Evolutionary conservation across 1,140 invertebrate genomes (phyloP).

Genomic region (Caenorhabditis latens): DNA sequence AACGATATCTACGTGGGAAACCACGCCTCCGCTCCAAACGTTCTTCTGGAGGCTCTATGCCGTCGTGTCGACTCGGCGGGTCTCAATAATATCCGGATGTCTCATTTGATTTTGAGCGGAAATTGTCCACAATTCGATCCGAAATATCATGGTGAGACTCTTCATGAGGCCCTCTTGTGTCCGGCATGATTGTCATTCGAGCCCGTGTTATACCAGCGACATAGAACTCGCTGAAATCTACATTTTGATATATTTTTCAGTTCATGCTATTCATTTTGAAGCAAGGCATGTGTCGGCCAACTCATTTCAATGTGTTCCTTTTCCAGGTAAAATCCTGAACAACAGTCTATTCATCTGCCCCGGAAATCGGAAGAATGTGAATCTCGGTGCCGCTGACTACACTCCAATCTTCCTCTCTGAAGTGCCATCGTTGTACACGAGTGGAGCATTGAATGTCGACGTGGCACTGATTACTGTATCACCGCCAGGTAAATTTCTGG

Average conservation of each 20-base stretch:
- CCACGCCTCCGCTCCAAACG: slow-evolving; percentile 62
- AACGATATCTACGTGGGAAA: slow-evolving; percentile 57
- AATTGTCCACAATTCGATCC: slow-evolving; percentile 52
- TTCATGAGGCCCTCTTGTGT: too few relatives aligned
- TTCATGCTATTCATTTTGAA: too few relatives aligned
- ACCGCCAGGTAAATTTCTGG: slow-evolving; percentile 86
- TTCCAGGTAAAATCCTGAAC: slow-evolving; percentile 68
- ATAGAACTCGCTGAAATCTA: too few relatives aligned
- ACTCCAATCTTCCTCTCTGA: slow-evolving; percentile 92
- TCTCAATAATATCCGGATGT: slow-evolving; percentile 63
- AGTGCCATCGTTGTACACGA: slow-evolving; percentile 88
- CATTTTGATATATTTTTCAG: too few relatives aligned
- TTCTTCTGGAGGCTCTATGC: slow-evolving; percentile 62
- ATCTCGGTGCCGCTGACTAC: slow-evolving; percentile 83
- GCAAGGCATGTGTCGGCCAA: too few relatives aligned
- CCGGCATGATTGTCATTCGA: too few relatives aligned
- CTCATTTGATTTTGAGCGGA: slow-evolving; percentile 65
- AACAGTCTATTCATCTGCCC: slow-evolving; percentile 68
- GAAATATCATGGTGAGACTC: slow-evolving; percentile 64
- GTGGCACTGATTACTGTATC: slow-evolving; percentile 89
- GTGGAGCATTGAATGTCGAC: slow-evolving; percentile 87
- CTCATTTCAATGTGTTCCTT: too few relatives aligned
- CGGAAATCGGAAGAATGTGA: slow-evolving; percentile 33
- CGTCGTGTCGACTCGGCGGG: slow-evolving; percentile 32
- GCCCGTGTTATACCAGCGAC: too few relatives aligned